These are phyloP conservation scores for Gallinago undulata DNA, from an alignment of 2,113 vertebrate genomes.

Conservation along the genomic window DNA sequence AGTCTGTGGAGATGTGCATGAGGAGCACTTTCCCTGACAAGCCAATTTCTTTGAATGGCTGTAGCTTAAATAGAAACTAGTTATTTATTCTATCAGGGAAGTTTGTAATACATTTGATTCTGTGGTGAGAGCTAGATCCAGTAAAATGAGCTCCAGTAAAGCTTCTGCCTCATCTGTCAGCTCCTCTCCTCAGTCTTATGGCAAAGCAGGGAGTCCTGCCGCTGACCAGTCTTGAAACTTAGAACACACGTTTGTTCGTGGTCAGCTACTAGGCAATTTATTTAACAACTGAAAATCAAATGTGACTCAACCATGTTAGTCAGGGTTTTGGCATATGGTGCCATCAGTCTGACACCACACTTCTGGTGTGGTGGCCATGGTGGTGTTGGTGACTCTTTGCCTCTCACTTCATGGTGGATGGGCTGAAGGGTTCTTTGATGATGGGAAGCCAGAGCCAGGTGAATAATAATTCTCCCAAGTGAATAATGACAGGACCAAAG, in stretches of 20 bases:
- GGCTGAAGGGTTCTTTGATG: not conserved
- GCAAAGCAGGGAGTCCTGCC: not conserved
- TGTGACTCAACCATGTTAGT: not conserved
- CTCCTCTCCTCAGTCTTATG: not conserved
- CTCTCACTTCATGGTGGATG: not conserved
- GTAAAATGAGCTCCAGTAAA: not conserved
- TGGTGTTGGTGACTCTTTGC: not conserved
- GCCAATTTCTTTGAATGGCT: not conserved
- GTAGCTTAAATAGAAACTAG: not conserved
- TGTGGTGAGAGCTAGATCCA: not conserved
- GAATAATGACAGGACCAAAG: no score
- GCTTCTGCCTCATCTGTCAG: not conserved
- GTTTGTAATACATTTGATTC: not conserved
- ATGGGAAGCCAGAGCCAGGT: not conserved
- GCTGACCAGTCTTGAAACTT: not conserved
- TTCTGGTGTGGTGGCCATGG: rapidly evolving
- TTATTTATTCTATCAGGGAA: not conserved
- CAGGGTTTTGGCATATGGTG: not conserved
- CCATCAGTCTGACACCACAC: not conserved
- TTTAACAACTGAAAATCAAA: not conserved
- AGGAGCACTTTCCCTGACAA: not conserved
- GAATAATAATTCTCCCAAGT: no score
- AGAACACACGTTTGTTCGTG: not conserved
- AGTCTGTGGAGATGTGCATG: not conserved
- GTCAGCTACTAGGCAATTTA: not conserved